Conservation (phyloP, 2,797 vertebrate species). For the Neosalanx taihuensis region DNA sequence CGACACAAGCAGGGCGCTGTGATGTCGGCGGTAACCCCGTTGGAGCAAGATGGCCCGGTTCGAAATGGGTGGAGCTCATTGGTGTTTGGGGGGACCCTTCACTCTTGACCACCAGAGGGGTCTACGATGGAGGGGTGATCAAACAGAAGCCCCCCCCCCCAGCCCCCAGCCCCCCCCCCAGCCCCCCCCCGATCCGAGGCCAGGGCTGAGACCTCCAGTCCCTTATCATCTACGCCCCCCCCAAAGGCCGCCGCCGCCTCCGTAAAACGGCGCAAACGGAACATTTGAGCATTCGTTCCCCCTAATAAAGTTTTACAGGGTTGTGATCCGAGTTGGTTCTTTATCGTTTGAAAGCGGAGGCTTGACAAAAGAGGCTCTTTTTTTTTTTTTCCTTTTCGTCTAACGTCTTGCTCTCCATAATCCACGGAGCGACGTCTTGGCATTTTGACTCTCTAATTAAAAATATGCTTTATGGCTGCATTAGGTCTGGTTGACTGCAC, state of each 20-base stretch:
- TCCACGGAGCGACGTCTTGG: constrained; percentile 25
- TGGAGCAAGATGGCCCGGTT: constrained; percentile 24
- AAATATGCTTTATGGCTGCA: constrained; percentile 35
- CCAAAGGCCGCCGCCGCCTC: neutral
- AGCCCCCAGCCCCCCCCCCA: too few species aligned
- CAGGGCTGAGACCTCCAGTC: neutral
- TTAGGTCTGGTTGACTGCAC: constrained; percentile 50
- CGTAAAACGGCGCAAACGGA: neutral
- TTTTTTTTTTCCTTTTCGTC: constrained; percentile 14
- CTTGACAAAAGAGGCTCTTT: constrained; percentile 27
- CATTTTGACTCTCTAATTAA: constrained; percentile 47
- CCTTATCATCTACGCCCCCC: neutral
- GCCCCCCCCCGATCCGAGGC: too few species aligned
- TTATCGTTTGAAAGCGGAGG: neutral
- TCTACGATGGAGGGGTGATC: too few species aligned
- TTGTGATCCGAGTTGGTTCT: constrained; percentile 18
- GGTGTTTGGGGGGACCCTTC: constrained; percentile 22
- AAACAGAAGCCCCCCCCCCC: too few species aligned
- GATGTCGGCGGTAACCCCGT: constrained; percentile 21
- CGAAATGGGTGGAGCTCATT: too few species aligned
- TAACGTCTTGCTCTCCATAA: constrained; percentile 36
- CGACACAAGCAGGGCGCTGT: constrained; percentile 7
- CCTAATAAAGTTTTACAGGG: constrained; percentile 12
- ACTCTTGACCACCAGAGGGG: constrained; percentile 14
- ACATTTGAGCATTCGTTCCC: constrained; percentile 6